Base-by-base conservation (phyloP, 2,113 vertebrate genomes). In the Nerophis lumbriciformis region DNA sequence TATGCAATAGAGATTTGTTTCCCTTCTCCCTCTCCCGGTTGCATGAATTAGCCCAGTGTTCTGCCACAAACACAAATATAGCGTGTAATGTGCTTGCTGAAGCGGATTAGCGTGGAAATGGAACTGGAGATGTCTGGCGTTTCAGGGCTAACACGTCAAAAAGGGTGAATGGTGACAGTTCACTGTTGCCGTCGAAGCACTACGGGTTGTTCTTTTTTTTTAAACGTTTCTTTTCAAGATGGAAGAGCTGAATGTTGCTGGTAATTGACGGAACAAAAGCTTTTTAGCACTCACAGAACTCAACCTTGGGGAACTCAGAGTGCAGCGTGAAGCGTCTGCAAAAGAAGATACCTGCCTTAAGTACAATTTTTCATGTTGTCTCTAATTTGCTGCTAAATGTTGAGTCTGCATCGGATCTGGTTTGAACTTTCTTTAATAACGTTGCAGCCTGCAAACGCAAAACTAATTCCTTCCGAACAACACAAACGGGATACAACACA, bases 21-120 rank as follows among this genome's bases (percentile, higher is more conserved):
- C 13, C 39, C 7, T 28, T 13, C 12, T 13, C 5, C 37, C 37
- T 81, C 85, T 54, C 72, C 53, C 68, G 71, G 56, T 69, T 28
- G 67, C 62, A 82, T 88, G 78, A 89, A 90, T 90, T 83, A 86
- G 64, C 61, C 77, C 55, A 81, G 70, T 87, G 83, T 90, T 90
- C 54, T 50, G 42, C 12, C 64, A 68, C 68, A 75, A 81, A 83
- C 64, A 68, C 68, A 75, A 81, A 83, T 66, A 70, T 67, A 69
- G 52, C 74, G 49, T 69, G 73, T 73, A 81, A 86, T 76, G 69
- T 77, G 70, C 72, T 79, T 50, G 60, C 37, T 16, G 68, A 83
- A 82, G 76, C 66, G 79, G 80, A 88, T 90, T 87, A 88, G 65
- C 36, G 59, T 76, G 70, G 70, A 86, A 80, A 69, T 71, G 76